A percentile compares a stretch with the other conserved stretches of the same genome.
phyloP scores from a whole-genome alignment of 2,888 invertebrate genomes.

The Brachyptera putata region DNA sequence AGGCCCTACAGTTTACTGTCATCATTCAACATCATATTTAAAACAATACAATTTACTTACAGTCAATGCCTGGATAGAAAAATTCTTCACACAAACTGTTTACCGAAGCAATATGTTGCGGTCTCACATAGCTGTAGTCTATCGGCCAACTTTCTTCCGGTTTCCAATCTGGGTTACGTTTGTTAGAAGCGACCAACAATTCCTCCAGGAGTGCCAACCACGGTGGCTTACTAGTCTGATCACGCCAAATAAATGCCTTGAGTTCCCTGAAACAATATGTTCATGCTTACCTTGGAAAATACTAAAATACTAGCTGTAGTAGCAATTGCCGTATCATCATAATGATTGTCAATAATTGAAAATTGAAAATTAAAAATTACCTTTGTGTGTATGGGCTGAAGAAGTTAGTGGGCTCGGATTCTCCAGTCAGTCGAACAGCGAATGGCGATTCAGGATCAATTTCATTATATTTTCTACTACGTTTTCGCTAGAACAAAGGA shows the following conservation, averaged over 20 bases:
- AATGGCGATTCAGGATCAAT: too few relatives aligned
- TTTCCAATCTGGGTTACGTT: constrained; percentile 42
- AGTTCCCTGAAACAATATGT: too few relatives aligned
- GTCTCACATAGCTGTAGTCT: constrained; percentile 83
- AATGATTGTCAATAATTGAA: too few relatives aligned
- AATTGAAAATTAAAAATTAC: too few relatives aligned
- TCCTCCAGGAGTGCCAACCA: constrained; percentile 71
- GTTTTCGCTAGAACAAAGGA: too few relatives aligned
- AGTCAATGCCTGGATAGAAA: constrained; percentile 91
- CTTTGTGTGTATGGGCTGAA: constrained; percentile 47
- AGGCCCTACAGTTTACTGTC: too few relatives aligned
- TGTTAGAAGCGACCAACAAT: constrained; percentile 52
- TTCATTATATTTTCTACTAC: too few relatives aligned
- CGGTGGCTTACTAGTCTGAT: constrained; percentile 57
- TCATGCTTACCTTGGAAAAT: too few relatives aligned
- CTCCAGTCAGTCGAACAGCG: constrained; percentile 52
- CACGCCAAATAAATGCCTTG: constrained; percentile 80
- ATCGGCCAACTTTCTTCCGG: constrained; percentile 56
- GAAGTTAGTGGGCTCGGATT: constrained; percentile 47
- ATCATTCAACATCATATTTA: neutral
- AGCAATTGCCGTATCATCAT: too few relatives aligned
- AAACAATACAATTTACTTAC: constrained; percentile 52
- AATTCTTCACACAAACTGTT: constrained; percentile 76
- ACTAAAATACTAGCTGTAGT: too few relatives aligned
- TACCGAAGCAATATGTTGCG: constrained; percentile 83